phyloP scores from a whole-genome alignment of 2,797 vertebrate genomes.

The Uromys caudimaculatus region DNA sequence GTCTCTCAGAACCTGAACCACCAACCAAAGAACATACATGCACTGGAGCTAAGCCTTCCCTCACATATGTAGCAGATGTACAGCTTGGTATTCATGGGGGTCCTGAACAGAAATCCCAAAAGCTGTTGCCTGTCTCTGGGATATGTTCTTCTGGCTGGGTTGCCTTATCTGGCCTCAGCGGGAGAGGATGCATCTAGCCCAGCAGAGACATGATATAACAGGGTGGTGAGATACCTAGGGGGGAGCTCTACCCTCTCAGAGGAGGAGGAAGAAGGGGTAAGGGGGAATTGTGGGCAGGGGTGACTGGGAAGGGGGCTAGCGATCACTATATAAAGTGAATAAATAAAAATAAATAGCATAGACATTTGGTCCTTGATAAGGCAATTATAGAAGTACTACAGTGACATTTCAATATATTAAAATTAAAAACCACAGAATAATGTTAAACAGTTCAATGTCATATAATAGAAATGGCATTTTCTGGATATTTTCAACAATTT shows the following conservation, averaged over 20 bases:
- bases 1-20: background rate
- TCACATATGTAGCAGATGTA: background rate
- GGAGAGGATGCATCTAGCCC: background rate
- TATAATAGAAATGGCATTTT: constrained; percentile 75
- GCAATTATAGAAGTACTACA: background rate
- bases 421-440: constrained; percentile 53
- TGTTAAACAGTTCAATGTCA: constrained; percentile 67
- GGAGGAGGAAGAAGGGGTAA: background rate
- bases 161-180: background rate
- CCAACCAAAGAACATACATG: background rate
- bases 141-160: background rate
- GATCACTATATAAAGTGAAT: background rate
- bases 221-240: background rate
- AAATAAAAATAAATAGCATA: background rate
- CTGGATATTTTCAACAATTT: constrained; percentile 61
- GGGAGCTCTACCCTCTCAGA: background rate
- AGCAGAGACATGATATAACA: background rate
- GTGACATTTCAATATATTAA: constrained; percentile 35
- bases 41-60: background rate
- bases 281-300: rapidly evolving
- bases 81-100: background rate
- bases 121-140: background rate
- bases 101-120: background rate
- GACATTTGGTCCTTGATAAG: background rate
- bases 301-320: background rate